phyloP scores from a whole-genome alignment of 2,113 vertebrate species.

The Plestiodon gilberti region DNA sequence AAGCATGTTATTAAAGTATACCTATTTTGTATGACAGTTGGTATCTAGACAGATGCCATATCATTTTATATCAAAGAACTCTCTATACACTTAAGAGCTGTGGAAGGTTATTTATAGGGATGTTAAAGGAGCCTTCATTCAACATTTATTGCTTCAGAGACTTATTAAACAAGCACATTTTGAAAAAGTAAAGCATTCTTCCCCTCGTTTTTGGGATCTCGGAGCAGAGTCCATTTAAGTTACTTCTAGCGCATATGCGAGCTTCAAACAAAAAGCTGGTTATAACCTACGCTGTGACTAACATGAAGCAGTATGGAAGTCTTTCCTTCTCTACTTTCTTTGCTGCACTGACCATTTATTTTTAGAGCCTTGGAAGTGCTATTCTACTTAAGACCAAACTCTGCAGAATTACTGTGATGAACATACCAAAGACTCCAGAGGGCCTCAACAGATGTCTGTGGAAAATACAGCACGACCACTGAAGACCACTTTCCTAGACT shows the following conservation, averaged over 20 bases:
- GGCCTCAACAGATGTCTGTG: not conserved
- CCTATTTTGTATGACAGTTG: constrained; percentile 5
- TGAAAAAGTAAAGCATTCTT: not conserved
- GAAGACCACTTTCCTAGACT: not conserved
- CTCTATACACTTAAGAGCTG: not conserved
- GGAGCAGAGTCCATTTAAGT: not conserved
- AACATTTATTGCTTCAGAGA: not conserved
- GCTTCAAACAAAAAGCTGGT: not conserved
- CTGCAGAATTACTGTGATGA: not conserved
- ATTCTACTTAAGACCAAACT: too few species aligned
- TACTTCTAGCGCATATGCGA: not conserved
- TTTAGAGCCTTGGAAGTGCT: not conserved
- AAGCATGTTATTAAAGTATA: not conserved
- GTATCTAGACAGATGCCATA: not conserved
- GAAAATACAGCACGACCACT: too few species aligned
- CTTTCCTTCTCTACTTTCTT: not conserved
- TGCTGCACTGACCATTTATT: not conserved
- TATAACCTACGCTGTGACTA: not conserved
- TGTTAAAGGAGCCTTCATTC: not conserved
- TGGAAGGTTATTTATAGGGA: not conserved
- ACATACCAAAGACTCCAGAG: not conserved
- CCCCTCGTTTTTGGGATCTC: not conserved
- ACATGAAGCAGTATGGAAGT: not conserved
- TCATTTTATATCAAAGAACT: not conserved
- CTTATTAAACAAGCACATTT: not conserved